Base-by-base conservation (phyloP, 2,797 vertebrate genomes). In the Halcyon chelicuti region DNA sequence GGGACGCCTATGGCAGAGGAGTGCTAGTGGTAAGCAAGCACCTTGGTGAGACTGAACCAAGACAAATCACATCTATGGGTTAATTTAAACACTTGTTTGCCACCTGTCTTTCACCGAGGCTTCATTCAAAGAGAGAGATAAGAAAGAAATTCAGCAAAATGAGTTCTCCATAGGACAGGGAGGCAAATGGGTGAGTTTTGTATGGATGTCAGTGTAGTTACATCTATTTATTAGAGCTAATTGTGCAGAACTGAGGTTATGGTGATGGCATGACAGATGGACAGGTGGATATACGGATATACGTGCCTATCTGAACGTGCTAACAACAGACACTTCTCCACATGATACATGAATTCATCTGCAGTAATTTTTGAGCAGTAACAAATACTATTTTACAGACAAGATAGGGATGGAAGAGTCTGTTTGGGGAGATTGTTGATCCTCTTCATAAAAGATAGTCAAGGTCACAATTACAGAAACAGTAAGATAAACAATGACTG, bases 401-500 rank as follows among this genome's bases (percentile, higher is more conserved):
- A 81, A 68, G 61, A 61, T 3, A 28, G 12, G 46, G 58, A 22
- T 31, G 33, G 16, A 47, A 39, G 5, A 46, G 17, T 51, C 76
- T 88, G 49, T 17, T 6, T 54, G 14, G 31, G 54, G 49, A 91
- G 72, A 61, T 15, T 74, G 68, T 39, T 88, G 78, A 54, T 84
- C 23, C 33, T 35, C 26, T 77, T 33, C 35, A 28, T 3, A 25
- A 42, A 58, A 88, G 57, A 74, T 68, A 75, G 26, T 26, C 37
- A 93, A 86, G 70, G 66, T 86, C 79, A 88, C 22, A 20, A 90
- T 75, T 49, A 58, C 57, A 71, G 46, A 83, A 94, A 4, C 11
- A 73, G 10, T 12, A 61, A 73, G 21, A 35, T 51, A 75, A 93
- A 71, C 21, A 80, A 7, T 2, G 11, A 46, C 39, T 37, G 35